Conservation (phyloP, 64 coral and sea anemone species). For the Anthopleura sola region DNA sequence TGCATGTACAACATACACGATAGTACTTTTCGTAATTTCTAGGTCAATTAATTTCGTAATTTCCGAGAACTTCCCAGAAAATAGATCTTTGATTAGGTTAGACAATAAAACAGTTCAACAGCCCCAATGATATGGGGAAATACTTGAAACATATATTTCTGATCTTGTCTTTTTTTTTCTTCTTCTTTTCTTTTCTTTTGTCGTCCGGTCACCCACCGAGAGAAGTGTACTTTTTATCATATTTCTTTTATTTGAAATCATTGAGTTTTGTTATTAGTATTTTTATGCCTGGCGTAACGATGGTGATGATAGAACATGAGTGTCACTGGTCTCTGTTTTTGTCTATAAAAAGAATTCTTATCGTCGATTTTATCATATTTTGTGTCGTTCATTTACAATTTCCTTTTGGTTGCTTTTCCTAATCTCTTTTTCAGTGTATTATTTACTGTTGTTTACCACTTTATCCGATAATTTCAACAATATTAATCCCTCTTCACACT, state of each 20-base stretch:
- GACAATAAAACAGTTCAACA: too few relatives aligned
- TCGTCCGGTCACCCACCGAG: neutral
- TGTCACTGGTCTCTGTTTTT: too few relatives aligned
- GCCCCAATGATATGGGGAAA: neutral
- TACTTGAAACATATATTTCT: neutral
- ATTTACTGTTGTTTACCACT: neutral
- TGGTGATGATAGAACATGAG: neutral
- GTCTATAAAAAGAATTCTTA: too few relatives aligned
- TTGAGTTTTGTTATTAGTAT: neutral
- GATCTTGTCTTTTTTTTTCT: too few relatives aligned
- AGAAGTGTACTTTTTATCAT: neutral
- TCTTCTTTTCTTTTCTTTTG: too few relatives aligned
- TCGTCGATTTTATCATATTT: neutral
- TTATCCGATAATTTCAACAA: neutral
- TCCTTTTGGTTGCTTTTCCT: neutral
- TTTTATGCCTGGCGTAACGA: neutral
- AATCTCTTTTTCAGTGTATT: neutral
- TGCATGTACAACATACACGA: neutral
- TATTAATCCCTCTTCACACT: neutral
- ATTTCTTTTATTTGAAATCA: neutral
- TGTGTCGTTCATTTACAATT: neutral
- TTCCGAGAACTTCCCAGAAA: neutral
- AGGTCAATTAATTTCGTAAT: neutral
- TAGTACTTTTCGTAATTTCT: slow-evolving; percentile 2
- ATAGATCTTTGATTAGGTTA: neutral